phyloP scores from a whole-genome alignment of 2,797 vertebrate species.

The Gobio occitaniae region DNA sequence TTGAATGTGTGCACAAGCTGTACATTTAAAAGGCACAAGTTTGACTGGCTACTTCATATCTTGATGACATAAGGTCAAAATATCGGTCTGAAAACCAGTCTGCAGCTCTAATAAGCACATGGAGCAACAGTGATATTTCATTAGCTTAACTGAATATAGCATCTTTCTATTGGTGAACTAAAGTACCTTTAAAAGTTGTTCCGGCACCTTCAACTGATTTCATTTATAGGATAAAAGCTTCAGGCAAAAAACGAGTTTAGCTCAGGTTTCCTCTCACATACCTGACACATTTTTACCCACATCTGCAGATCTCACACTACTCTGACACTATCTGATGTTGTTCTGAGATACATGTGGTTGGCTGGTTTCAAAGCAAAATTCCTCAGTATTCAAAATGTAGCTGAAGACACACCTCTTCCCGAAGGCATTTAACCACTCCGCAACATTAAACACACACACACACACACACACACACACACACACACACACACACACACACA shows the following conservation, averaged over 20 bases:
- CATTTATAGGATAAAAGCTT: background rate
- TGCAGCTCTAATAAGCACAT: background rate
- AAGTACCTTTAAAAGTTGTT: background rate
- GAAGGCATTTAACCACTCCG: background rate
- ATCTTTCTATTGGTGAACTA: background rate
- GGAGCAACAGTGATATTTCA: background rate
- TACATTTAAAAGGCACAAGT: background rate
- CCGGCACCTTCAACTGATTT: background rate
- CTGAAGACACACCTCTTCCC: background rate
- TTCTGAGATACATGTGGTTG: background rate
- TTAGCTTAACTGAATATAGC: background rate
- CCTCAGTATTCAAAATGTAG: background rate
- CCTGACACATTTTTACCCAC: conserved; percentile 15
- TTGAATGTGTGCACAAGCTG: background rate
- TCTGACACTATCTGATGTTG: background rate
- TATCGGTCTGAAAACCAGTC: background rate
- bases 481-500: background rate
- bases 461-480: background rate
- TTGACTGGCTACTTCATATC: background rate
- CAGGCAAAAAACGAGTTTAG: background rate
- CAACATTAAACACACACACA: background rate
- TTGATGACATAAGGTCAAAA: background rate
- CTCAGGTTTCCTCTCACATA: background rate
- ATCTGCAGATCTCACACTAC: conserved; percentile 20
- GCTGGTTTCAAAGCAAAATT: background rate